Conservation (phyloP, 2,113 vertebrate species). For the Crotophaga sulcirostris region DNA sequence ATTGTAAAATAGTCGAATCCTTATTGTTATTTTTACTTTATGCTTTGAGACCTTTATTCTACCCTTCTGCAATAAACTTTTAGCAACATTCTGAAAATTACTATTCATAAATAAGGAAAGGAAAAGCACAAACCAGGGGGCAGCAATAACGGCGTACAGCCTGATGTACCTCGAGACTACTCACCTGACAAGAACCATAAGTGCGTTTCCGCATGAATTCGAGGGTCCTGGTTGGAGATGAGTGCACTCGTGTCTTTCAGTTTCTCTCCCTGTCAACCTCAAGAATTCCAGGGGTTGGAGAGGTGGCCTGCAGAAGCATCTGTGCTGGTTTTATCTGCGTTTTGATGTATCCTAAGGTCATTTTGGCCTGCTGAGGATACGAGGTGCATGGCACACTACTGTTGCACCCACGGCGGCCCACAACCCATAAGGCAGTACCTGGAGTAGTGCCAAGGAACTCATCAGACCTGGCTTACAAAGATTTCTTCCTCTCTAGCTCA, state of each 20-base stretch:
- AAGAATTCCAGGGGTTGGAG: background rate
- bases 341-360: background rate
- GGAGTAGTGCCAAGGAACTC: fast-evolving
- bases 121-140: background rate
- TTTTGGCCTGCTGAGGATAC: background rate
- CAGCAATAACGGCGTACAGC: background rate
- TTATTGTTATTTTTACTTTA: background rate
- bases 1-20: background rate
- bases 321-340: background rate
- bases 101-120: background rate
- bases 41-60: background rate
- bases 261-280: background rate
- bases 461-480: background rate
- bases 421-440: fast-evolving
- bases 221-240: too few relatives aligned
- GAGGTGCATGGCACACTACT: fast-evolving
- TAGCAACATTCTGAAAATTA: background rate
- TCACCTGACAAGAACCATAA: background rate
- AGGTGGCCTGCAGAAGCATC: background rate
- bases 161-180: too few relatives aligned
- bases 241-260: fast-evolving
- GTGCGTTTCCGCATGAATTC: background rate
- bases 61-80: background rate
- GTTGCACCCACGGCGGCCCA: background rate
- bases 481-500: background rate